Base-by-base conservation (phyloP, 2,797 vertebrate species). In the Chromis chromis region DNA sequence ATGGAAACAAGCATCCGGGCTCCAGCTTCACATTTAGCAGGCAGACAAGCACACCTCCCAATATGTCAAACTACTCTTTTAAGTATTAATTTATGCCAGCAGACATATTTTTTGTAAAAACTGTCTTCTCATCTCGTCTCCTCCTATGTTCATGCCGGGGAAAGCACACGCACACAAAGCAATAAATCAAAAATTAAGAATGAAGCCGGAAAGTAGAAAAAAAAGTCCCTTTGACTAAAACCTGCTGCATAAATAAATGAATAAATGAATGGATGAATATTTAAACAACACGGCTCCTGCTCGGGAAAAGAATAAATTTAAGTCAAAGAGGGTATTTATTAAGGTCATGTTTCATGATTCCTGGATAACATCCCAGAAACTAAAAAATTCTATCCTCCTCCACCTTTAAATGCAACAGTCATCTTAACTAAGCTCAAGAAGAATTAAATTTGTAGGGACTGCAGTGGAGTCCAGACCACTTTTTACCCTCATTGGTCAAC, bases 251-350 rank as follows among this genome's bases (percentile, higher is more conserved):
- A 49, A 49, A 22, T 49, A 49, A 49, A 59, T 72, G 7, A 42
- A 55, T 75, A 62, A 72, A 64, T 54, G 19, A 70, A 73, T 25
- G 24, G 8, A 50, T 69, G 24, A 36, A 65, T 70, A 73, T 66
- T 48, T 25, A 12, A 54, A 53, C 19, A 74, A 63, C 27, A 11
- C 14, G 42, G 19, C 56, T 56, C 31, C 13, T 17, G 27, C 36
- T 55, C 17, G 49, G 25, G 55, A 55, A 39, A 44, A 52, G 13
- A 66, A 70, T 53, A 44, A 0, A 70, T 70, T 65, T 44, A 44
- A 65, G 50, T 44, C 56, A 70, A 68, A 69, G 12, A 22, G 6
- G 56, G 62, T 44, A 21, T 79, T 36, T 59, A 52, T 65, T 42
- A 53, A 25, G 39, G 52, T 66, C 31, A 57, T 55, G 6, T 53